Evolutionary conservation across 92 coral and sea anemone species (phyloP).

Genomic region (Phenganax stokvisi): DNA sequence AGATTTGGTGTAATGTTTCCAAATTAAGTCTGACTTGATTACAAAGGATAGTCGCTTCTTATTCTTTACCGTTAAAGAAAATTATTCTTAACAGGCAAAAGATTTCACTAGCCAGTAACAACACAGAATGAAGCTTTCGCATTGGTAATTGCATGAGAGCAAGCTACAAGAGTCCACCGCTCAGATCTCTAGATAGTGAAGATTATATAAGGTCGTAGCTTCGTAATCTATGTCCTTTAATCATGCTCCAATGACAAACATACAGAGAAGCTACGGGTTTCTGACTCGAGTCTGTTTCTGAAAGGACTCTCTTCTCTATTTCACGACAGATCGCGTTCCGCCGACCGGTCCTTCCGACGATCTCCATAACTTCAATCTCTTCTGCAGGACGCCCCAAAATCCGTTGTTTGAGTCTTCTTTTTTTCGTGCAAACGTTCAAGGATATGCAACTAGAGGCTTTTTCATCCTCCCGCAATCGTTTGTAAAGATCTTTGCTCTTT

Average conservation of each 20-base stretch:
- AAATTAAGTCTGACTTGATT: no score
- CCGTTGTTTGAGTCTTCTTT: no score
- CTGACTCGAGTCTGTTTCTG: background rate
- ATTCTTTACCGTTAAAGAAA: no score
- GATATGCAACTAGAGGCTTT: no score
- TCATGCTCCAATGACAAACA: background rate
- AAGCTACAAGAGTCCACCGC: background rate
- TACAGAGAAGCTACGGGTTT: background rate
- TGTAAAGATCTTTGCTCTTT: no score
- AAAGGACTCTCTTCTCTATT: conserved; percentile 10
- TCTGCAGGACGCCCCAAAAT: background rate
- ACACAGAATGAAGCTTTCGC: background rate
- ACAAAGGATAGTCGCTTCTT: no score
- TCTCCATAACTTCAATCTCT: conserved; percentile 12
- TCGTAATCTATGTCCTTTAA: background rate
- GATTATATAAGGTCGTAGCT: background rate
- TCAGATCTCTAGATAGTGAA: background rate
- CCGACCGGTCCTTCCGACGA: background rate
- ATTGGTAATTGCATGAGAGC: background rate
- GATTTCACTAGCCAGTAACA: no score
- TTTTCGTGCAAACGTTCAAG: no score
- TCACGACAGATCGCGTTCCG: conserved; percentile 8
- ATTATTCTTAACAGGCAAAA: no score
- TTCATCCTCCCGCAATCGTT: no score
- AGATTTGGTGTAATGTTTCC: no score